Evolutionary conservation across 1,140 invertebrate genomes (phyloP), one percentile per base, ranked within the genome.

Genomic region (Ctenoplectra terminalis): DNA sequence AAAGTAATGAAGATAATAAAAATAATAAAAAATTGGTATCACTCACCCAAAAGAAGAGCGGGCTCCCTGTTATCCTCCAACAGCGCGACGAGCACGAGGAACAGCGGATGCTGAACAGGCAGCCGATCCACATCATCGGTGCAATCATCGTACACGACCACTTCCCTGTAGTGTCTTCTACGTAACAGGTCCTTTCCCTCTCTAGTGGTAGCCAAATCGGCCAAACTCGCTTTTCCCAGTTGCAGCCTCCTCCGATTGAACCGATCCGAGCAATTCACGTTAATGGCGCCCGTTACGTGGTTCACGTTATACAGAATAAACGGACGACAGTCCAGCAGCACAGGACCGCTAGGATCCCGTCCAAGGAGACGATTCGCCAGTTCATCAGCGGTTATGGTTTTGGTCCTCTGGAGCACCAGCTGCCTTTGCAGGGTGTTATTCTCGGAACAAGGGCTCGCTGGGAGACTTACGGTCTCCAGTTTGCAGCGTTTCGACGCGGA

Each of bases 201-300:
- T 64, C 94, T 90, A 40, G 95, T 94, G 17, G 95, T 95, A 1
- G 96, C 95, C 75, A 97, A 89, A 89, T 97, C 97, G 29, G 95
- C 95, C 15, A 97, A 91, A 2, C 94, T 94, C 2, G 95, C 95
- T 86, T 96, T 96, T 3, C 96, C 96, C 83, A 95, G 94, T 88
- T 96, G 96, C 73, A 97, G 93, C 31, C 96, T 92, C 82, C 95
- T 94, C 54, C 96, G 93, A 88, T 96, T 97, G 90, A 97, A 96
- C 50, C 96, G 92, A 90, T 97, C 97, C 3, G 95, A 95, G 89
- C 96, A 97, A 91, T 96, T 97, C 31, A 97, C 94, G 92, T 97
- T 97, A 75, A 97, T 95, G 26, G 97, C 96, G 23, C 96, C 96
- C 37, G 94, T 92, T 52, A 97, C 95, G 90, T 97, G 97, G 83